Evolutionary conservation across 2,797 vertebrate species (phyloP).

Genomic region (Huso huso): DNA sequence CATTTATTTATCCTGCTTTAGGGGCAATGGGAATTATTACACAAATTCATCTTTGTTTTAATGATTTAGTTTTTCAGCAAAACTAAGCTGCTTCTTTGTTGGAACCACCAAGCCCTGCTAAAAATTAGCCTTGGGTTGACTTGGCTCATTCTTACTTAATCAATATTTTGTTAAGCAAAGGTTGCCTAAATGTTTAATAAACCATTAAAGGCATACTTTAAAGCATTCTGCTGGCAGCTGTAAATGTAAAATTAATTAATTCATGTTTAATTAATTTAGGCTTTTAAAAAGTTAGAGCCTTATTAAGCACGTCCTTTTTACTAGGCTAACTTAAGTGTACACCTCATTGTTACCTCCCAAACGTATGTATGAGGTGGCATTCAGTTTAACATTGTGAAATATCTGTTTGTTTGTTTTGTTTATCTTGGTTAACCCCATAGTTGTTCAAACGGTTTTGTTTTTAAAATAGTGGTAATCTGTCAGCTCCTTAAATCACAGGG

Average conservation of each 20-base stretch:
- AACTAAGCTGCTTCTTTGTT: conserved; percentile 32
- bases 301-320: conserved; percentile 7
- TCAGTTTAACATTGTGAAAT: conserved; percentile 2
- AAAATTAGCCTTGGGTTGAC: conserved; percentile 29
- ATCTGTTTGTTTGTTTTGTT: neutral
- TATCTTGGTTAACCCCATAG: too few species aligned
- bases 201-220: conserved; percentile 29
- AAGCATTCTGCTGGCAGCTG: conserved; percentile 23
- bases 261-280: conserved; percentile 16
- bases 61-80: conserved; percentile 36
- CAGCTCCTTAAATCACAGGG: too few species aligned
- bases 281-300: conserved; percentile 6
- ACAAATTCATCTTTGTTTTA: conserved; percentile 32
- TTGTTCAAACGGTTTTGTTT: too few species aligned
- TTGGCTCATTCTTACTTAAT: conserved; percentile 28
- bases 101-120: conserved; percentile 22
- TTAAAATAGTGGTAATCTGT: too few species aligned
- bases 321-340: conserved; percentile 12
- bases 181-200: conserved; percentile 28
- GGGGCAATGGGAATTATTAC: conserved; percentile 31
- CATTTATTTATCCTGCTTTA: conserved; percentile 10
- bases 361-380: neutral
- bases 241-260: conserved; percentile 27
- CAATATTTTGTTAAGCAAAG: conserved; percentile 36
- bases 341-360: conserved; percentile 7